Evolutionary conservation across 1,140 invertebrate species (phyloP).

Genomic region (Ruditapes philippinarum): DNA sequence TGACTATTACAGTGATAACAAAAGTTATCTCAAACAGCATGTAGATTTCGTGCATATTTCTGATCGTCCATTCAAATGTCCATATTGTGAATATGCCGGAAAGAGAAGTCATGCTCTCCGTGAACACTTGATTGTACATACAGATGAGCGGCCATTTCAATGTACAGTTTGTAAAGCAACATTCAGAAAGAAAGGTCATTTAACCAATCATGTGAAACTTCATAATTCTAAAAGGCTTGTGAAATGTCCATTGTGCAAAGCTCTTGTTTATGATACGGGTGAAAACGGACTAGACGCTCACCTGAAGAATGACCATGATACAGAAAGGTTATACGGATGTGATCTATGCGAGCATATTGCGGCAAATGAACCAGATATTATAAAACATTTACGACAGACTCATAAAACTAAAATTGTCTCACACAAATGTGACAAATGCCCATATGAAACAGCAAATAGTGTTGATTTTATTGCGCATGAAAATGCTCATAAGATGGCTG

Average conservation of each 20-base stretch:
- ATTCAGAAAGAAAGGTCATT: conserved; percentile 85
- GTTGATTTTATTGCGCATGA: conserved; percentile 49
- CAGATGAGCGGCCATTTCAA: conserved; percentile 83
- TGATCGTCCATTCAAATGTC: conserved; percentile 85
- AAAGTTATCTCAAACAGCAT: conserved; percentile 86
- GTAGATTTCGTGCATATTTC: conserved; percentile 84
- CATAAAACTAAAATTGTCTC: conserved; percentile 58
- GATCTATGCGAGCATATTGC: conserved; percentile 81
- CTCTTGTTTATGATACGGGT: conserved; percentile 60
- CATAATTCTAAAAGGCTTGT: conserved; percentile 78
- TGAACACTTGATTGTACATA: conserved; percentile 85
- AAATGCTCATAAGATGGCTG: conserved; percentile 38
- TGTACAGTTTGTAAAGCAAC: conserved; percentile 85
- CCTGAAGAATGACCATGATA: conserved; percentile 77
- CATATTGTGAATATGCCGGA: conserved; percentile 86
- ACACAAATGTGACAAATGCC: conserved; percentile 59
- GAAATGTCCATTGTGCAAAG: conserved; percentile 75
- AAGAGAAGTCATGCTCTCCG: conserved; percentile 84
- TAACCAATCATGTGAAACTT: conserved; percentile 85
- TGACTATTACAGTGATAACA: conserved; percentile 84
- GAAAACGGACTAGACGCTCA: conserved; percentile 77
- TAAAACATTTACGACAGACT: conserved; percentile 76
- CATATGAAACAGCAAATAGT: conserved; percentile 52
- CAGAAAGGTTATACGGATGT: conserved; percentile 79
- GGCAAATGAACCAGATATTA: conserved; percentile 74